These are phyloP conservation scores for Macaria notata DNA, from an alignment of 2,888 invertebrate genomes.

Conservation along the genomic window DNA sequence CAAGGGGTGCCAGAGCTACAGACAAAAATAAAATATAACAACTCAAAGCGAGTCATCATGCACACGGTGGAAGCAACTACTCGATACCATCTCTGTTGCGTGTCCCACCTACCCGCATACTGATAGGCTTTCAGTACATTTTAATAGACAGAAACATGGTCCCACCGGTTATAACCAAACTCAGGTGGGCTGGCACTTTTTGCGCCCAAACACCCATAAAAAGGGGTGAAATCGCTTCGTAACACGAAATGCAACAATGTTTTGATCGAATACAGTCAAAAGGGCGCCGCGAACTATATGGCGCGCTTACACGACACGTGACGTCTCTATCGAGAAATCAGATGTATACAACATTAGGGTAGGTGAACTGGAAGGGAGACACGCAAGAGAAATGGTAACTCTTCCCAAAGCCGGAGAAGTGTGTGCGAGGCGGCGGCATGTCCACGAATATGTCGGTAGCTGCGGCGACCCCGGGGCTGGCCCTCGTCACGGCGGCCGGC, in stretches of 20 bases:
- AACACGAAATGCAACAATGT: conserved; percentile 28
- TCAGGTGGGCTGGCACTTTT: conserved; percentile 18
- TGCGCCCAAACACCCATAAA: conserved; percentile 23
- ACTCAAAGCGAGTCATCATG: conserved; percentile 65
- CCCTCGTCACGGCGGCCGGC: conserved; percentile 79
- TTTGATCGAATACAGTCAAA: conserved; percentile 20
- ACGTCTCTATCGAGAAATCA: conserved; percentile 41
- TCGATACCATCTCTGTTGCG: conserved; percentile 54
- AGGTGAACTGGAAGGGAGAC: conserved; percentile 77
- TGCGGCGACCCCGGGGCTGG: conserved; percentile 76
- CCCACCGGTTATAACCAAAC: conserved; percentile 11
- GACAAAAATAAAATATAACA: conserved; percentile 52
- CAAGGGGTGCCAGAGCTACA: conserved; percentile 79
- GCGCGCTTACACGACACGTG: conserved; percentile 1
- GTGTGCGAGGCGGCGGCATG: conserved; percentile 74
- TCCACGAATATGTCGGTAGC: conserved; percentile 73
- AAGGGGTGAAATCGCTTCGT: conserved; percentile 24
- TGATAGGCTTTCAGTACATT: conserved; percentile 24
- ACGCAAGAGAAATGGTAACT: conserved; percentile 81
- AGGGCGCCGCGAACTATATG: conserved; percentile 11
- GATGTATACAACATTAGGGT: conserved; percentile 76
- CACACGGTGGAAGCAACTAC: conserved; percentile 70
- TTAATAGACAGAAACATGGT: conserved; percentile 21
- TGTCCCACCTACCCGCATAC: conserved; percentile 42
- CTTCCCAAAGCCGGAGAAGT: conserved; percentile 78